Percentiles rank a stretch among this genome's conserved stretches.
Evolutionary conservation across 2,888 invertebrate genomes (phyloP).

Genomic region (Malthinus seriepunctatus): DNA sequence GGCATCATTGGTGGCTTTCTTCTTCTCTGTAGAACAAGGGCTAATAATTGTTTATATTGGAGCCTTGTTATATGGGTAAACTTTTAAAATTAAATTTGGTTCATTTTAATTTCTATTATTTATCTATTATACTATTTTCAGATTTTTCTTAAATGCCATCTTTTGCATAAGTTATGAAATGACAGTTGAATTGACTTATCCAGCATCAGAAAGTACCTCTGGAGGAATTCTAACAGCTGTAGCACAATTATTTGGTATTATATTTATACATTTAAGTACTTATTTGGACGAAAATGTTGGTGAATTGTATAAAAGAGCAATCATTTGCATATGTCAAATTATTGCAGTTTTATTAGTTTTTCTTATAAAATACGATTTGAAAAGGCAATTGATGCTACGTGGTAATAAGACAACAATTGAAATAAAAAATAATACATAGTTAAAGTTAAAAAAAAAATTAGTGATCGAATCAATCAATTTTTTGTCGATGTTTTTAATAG

Average conservation of each 20-base stretch:
- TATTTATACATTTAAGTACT: background rate
- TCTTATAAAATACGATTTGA: background rate
- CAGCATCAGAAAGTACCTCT: background rate
- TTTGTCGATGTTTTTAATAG: too few relatives aligned
- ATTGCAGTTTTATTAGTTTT: background rate
- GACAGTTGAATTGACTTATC: slow-evolving; percentile 1
- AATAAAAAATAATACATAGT: too few relatives aligned
- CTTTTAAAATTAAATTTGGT: slow-evolving; percentile 10
- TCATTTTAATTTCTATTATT: too few relatives aligned
- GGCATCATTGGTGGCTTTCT: slow-evolving; percentile 41
- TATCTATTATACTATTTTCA: too few relatives aligned
- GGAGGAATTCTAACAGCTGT: background rate
- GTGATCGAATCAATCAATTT: too few relatives aligned
- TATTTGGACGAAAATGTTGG: background rate
- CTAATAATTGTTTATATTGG: slow-evolving; percentile 82
- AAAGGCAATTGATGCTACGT: background rate
- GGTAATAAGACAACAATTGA: too few relatives aligned
- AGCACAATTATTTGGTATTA: slow-evolving; percentile 3
- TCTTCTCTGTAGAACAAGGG: slow-evolving; percentile 76
- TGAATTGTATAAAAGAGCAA: background rate
- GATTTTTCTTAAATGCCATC: background rate
- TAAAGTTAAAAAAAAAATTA: too few relatives aligned
- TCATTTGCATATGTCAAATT: background rate
- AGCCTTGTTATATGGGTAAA: slow-evolving; percentile 80
- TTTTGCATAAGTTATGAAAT: background rate